These are phyloP conservation scores for Lichenostomus cassidix DNA, from an alignment of 2,113 vertebrate genomes.

Conservation along the genomic window DNA sequence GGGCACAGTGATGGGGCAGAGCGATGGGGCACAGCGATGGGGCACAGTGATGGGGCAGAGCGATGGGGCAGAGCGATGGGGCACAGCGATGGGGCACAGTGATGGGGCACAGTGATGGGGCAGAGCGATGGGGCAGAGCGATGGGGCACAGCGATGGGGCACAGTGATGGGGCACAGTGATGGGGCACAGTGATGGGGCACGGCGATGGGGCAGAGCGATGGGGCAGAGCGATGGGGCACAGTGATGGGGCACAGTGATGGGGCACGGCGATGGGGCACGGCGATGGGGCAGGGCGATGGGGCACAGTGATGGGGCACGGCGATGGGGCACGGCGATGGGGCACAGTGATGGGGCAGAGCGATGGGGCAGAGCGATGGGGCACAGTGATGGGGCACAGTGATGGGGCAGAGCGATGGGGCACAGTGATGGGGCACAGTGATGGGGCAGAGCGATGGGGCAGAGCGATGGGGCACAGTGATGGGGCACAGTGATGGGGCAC, in stretches of 20 bases:
- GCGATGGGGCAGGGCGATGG: rapidly evolving
- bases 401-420: no score
- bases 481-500: rapidly evolving
- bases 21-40: no score
- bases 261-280: rapidly evolving
- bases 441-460: rapidly evolving
- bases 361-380: rapidly evolving
- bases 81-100: rapidly evolving
- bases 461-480: rapidly evolving
- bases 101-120: rapidly evolving
- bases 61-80: rapidly evolving
- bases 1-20: no score
- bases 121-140: rapidly evolving
- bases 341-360: rapidly evolving
- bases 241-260: rapidly evolving
- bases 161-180: rapidly evolving
- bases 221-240: no score
- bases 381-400: rapidly evolving
- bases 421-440: no score
- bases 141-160: no score
- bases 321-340: rapidly evolving
- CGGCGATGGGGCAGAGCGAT: rapidly evolving
- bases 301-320: not conserved
- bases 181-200: rapidly evolving
- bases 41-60: rapidly evolving